Conservation (phyloP, 2,888 invertebrate species). For the Tortrix viridana region DNA sequence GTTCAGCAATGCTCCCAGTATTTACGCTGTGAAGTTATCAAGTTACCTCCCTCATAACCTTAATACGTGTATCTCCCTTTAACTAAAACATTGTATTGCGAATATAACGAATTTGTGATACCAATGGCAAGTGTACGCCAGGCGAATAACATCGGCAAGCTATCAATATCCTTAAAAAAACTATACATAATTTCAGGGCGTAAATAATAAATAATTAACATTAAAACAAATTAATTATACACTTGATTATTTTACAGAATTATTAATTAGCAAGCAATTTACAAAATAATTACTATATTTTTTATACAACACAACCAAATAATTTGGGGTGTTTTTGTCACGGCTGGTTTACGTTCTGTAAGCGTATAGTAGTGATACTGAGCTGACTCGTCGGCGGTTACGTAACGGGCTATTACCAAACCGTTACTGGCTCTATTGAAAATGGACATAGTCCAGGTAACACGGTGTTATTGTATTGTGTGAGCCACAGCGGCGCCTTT, state of each 20-base stretch:
- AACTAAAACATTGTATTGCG: conserved; percentile 18
- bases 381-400: neutral
- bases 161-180: conserved; percentile 58
- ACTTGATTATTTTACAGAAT: conserved; percentile 63
- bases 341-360: conserved; percentile 7
- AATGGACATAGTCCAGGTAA: no score
- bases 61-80: conserved; percentile 1
- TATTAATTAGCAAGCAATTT: conserved; percentile 53
- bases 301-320: conserved; percentile 51
- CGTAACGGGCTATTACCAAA: conserved; percentile 10
- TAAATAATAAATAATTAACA: conserved; percentile 71
- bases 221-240: conserved; percentile 63
- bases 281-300: conserved; percentile 53
- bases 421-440: no score
- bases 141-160: conserved; percentile 70
- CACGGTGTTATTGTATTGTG: no score
- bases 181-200: conserved; percentile 55
- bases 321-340: conserved; percentile 38
- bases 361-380: neutral
- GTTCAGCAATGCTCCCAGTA: conserved; percentile 11
- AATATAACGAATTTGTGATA: conserved; percentile 58
- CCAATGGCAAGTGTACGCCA: conserved; percentile 70
- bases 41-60: conserved; percentile 7
- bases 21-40: conserved; percentile 7
- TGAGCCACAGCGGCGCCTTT: no score